Conservation (phyloP, 2,113 vertebrate species). For the Corynorhinus townsendii region DNA sequence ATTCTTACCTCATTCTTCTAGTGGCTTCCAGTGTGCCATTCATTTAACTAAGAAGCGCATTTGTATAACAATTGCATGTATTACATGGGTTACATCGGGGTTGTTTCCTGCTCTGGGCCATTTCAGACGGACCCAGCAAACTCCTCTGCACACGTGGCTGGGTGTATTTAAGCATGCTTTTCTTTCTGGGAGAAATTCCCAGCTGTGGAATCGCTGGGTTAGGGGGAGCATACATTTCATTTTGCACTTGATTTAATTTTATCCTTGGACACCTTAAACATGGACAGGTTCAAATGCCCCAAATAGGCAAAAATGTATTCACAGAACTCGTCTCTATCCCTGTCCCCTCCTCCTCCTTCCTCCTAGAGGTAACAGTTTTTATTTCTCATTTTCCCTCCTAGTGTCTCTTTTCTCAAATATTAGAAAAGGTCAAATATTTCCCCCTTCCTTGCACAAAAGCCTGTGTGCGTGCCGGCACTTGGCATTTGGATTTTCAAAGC, state of each 20-base stretch:
- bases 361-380: background rate
- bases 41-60: background rate
- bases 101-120: background rate
- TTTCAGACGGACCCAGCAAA: background rate
- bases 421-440: background rate
- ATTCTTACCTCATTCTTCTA: background rate
- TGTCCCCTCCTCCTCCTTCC: background rate
- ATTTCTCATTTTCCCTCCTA: background rate
- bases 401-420: background rate
- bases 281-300: background rate
- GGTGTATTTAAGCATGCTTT: background rate
- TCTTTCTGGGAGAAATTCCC: background rate
- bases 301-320: background rate
- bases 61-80: background rate
- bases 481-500: background rate
- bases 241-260: background rate
- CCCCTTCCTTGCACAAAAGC: background rate
- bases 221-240: background rate
- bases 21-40: background rate
- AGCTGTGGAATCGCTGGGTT: background rate
- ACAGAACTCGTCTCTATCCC: background rate
- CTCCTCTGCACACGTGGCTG: background rate
- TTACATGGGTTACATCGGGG: background rate
- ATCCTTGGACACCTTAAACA: background rate
- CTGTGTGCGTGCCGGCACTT: fast-evolving